Percentiles rank a stretch among this genome's conserved stretches.
These are phyloP conservation scores for Parus major DNA, from an alignment of 2,113 vertebrate species.

Conservation along the genomic window DNA sequence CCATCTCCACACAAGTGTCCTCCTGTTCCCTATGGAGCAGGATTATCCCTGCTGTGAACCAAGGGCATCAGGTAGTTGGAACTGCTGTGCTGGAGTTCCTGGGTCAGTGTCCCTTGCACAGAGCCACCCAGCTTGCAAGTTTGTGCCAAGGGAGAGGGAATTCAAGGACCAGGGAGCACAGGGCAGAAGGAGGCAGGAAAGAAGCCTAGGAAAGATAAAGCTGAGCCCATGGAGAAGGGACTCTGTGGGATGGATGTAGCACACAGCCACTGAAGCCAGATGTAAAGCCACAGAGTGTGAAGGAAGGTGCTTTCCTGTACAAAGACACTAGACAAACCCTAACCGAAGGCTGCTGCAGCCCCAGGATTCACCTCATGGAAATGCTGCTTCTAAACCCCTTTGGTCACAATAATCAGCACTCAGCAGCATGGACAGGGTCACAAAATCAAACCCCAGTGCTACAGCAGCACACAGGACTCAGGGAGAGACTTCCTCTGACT, in stretches of 20 bases:
- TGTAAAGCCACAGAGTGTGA: fast-evolving
- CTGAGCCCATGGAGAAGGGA: background rate
- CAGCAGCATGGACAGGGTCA: background rate
- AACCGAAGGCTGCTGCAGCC: background rate
- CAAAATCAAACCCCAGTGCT: background rate
- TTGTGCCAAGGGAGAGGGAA: background rate
- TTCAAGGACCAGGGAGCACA: background rate
- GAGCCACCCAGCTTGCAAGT: background rate
- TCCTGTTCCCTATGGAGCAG: background rate
- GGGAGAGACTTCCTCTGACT: conserved; percentile 66
- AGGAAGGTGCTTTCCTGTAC: background rate
- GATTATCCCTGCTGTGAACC: background rate
- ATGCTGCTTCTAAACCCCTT: background rate
- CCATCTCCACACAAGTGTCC: background rate
- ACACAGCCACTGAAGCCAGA: background rate
- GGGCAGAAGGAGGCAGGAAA: background rate
- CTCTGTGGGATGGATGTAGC: background rate
- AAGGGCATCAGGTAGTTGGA: background rate
- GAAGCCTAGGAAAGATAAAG: background rate
- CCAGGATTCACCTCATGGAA: background rate
- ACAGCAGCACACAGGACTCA: background rate
- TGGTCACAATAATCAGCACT: background rate
- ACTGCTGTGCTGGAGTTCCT: background rate
- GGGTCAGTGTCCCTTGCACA: fast-evolving
- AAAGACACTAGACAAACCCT: background rate